Conservation (phyloP, 2,888 invertebrate genomes). For the Crematogaster levior region DNA sequence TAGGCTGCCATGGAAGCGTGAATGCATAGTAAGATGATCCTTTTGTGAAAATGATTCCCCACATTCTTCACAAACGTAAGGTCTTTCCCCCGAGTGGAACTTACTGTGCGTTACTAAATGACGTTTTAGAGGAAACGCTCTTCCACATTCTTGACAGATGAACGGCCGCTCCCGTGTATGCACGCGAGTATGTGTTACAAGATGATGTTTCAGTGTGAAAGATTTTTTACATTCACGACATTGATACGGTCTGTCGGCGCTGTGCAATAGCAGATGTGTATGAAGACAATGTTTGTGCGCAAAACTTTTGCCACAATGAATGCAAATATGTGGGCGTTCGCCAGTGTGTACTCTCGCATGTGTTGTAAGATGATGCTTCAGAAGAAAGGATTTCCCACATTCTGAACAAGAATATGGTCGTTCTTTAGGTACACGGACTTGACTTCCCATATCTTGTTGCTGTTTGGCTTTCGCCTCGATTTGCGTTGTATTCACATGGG, state of each 20-base stretch:
- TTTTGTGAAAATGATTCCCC: conserved; percentile 96
- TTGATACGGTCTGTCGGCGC: conserved; percentile 93
- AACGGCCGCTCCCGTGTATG: conserved; percentile 94
- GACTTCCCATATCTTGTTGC: conserved; percentile 88
- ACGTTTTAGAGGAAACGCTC: conserved; percentile 93
- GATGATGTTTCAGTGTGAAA: conserved; percentile 94
- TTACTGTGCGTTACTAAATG: conserved; percentile 94
- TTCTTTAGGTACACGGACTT: conserved; percentile 88
- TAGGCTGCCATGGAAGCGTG: conserved; percentile 97
- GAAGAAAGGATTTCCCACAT: conserved; percentile 93
- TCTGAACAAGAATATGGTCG: conserved; percentile 93
- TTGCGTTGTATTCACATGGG: conserved; percentile 86
- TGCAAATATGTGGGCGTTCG: conserved; percentile 92
- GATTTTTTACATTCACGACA: conserved; percentile 95
- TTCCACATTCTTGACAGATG: conserved; percentile 93
- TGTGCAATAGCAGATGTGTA: conserved; percentile 93
- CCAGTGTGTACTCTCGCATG: conserved; percentile 94
- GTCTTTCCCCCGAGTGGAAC: conserved; percentile 94
- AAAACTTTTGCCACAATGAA: conserved; percentile 93
- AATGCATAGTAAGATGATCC: conserved; percentile 95
- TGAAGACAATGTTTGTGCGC: conserved; percentile 94
- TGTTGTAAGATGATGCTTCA: conserved; percentile 94
- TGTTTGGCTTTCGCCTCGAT: conserved; percentile 87
- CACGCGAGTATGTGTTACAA: conserved; percentile 92
- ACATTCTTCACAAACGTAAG: conserved; percentile 95